Conservation (phyloP, 1,140 invertebrate species). For the Drosophila virilis region DNA sequence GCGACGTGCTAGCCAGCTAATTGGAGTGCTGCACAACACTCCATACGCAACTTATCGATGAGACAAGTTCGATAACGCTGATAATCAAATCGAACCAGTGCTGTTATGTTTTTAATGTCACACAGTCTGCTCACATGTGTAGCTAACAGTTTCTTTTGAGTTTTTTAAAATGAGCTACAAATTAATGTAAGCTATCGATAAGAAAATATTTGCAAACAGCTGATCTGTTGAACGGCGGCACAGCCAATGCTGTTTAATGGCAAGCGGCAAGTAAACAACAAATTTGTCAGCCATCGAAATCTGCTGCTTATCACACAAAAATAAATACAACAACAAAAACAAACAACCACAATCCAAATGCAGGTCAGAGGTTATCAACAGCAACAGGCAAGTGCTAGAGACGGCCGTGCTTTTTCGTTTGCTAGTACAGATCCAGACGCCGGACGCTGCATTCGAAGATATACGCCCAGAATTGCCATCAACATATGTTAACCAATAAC, state of each 20-base stretch:
- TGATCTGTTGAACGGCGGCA: background rate
- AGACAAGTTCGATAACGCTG: background rate
- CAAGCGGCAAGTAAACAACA: slow-evolving; percentile 29
- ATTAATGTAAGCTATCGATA: slow-evolving; percentile 18
- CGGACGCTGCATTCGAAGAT: slow-evolving; percentile 25
- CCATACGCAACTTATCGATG: background rate
- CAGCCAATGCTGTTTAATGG: background rate
- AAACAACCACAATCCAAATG: slow-evolving; percentile 13
- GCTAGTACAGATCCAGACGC: slow-evolving; percentile 18
- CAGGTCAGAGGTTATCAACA: slow-evolving; percentile 43
- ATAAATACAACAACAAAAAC: background rate
- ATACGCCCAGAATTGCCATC: slow-evolving; percentile 4
- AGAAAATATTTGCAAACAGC: slow-evolving; percentile 7
- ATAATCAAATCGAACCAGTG: background rate
- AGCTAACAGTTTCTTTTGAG: background rate
- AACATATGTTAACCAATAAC: background rate
- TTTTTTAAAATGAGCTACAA: background rate
- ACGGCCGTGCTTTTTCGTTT: background rate
- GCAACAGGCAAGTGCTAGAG: background rate
- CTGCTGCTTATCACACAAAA: slow-evolving; percentile 32
- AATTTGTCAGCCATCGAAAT: slow-evolving; percentile 1
- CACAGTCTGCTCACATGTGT: background rate
- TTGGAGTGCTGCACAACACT: background rate
- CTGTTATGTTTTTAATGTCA: background rate
- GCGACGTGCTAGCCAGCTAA: background rate